Percentiles rank a stretch among this genome's conserved stretches.
Evolutionary conservation across 2,888 invertebrate genomes (phyloP).

Genomic region (Dicyrtomina minuta): DNA sequence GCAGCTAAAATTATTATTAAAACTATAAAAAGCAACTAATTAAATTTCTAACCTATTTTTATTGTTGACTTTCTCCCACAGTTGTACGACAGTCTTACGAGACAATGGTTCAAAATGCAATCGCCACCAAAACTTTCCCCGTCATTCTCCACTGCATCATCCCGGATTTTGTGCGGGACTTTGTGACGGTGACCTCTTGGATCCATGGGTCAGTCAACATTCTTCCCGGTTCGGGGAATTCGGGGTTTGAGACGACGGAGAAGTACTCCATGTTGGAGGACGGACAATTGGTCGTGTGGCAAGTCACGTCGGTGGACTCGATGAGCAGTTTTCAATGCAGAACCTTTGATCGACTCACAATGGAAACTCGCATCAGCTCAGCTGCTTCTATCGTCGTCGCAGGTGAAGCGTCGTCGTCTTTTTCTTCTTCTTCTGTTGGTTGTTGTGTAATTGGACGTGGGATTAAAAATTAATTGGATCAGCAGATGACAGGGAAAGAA

Average conservation of each 20-base stretch:
- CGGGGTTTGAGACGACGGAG: slow-evolving; percentile 57
- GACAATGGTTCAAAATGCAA: slow-evolving; percentile 43
- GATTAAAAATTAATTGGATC: neutral
- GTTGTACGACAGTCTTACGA: slow-evolving; percentile 52
- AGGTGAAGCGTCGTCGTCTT: slow-evolving; percentile 1
- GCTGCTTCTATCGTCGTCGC: slow-evolving; percentile 61
- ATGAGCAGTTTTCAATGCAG: slow-evolving; percentile 71
- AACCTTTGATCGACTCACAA: slow-evolving; percentile 72
- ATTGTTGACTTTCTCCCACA: slow-evolving; percentile 39
- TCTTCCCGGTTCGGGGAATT: slow-evolving; percentile 37
- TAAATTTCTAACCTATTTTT: no score
- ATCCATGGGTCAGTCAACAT: slow-evolving; percentile 45
- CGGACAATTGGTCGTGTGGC: slow-evolving; percentile 72
- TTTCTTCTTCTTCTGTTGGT: neutral
- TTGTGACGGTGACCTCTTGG: slow-evolving; percentile 53
- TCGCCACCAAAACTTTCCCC: slow-evolving; percentile 44
- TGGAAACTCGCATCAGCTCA: slow-evolving; percentile 69
- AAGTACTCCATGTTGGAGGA: slow-evolving; percentile 74
- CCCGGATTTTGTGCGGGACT: slow-evolving; percentile 51
- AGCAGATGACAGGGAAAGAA: neutral
- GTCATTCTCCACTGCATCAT: slow-evolving; percentile 50
- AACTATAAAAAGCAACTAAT: no score
- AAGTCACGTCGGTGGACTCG: slow-evolving; percentile 72
- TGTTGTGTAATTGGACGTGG: neutral
- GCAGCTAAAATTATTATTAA: no score